Evolutionary conservation across 2,113 vertebrate genomes (phyloP).

Genomic region (Phrynosoma blainvillii): DNA sequence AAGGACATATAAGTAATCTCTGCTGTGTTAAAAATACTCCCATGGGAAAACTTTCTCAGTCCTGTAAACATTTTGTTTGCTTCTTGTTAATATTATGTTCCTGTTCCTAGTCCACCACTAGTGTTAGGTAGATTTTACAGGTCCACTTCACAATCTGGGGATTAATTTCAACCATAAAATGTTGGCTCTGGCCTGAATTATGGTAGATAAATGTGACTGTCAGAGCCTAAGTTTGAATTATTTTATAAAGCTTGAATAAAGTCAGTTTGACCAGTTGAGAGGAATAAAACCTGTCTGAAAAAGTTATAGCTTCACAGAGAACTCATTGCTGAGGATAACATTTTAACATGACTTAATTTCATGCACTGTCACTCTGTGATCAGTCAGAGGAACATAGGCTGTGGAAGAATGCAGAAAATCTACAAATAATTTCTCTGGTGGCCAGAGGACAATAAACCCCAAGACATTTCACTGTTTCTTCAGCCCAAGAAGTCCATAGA

Average conservation of each 20-base stretch:
- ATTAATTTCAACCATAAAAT: slow-evolving; percentile 24
- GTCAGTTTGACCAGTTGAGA: neutral
- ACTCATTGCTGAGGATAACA: neutral
- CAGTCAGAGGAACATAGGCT: neutral
- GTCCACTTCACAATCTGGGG: slow-evolving; percentile 20
- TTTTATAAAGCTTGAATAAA: slow-evolving; percentile 36
- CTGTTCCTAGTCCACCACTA: neutral
- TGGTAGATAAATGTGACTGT: neutral
- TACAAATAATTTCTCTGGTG: slow-evolving; percentile 13
- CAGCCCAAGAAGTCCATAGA: neutral
- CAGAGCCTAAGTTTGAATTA: slow-evolving; percentile 26
- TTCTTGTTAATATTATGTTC: slow-evolving; percentile 13
- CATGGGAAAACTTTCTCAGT: neutral
- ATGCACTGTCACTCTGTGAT: neutral
- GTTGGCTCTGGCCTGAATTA: slow-evolving; percentile 19
- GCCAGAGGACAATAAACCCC: slow-evolving; percentile 26
- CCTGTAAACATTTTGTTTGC: neutral
- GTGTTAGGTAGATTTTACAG: slow-evolving; percentile 32
- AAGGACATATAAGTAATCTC: neutral
- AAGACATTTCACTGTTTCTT: neutral
- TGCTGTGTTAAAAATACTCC: slow-evolving; percentile 15
- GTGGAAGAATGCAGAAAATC: neutral
- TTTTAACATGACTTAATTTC: slow-evolving; percentile 19
- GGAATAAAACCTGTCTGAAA: neutral
- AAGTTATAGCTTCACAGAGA: slow-evolving; percentile 19